Base-by-base conservation (phyloP, 1,140 invertebrate genomes). In the Neodiprion pinetum region DNA sequence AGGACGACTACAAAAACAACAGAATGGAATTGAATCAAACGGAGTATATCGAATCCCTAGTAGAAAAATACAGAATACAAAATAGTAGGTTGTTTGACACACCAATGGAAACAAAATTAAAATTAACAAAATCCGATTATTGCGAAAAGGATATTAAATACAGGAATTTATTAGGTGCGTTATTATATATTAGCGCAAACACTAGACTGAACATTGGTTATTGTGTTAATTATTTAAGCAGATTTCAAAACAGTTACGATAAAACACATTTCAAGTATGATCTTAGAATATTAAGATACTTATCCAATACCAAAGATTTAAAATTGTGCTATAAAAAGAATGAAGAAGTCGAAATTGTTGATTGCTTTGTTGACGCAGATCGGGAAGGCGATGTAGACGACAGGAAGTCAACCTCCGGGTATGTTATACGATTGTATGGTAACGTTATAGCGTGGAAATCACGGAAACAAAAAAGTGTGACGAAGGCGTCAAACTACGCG, bases 351-450 rank as follows among this genome's bases (percentile, higher is more conserved):
- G 17, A 17, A 17, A 17, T 17, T 17, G 17, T 68, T 17, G 67
- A 68, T 21, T 68, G 71, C 49, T 72, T 7, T 72, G 71, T n/a
- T 7, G 71, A 72, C 65, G 71, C 71, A 65, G 48, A 72, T n/a
- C 1, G 71, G 71, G 71, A 1, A 65, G 71, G 71, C 47, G 65
- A 48, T 66, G 49, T 72, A n/a, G 47, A 14, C 65, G 71, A 72
- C 65, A 14, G 71, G 17, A 72, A 81, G 76, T 86, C 83, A 40
- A 86, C 82, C 49, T 82, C 80, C 49, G 85, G 85, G 17, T 85
- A 79, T 74, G 74, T 80, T 66, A 84, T 87, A 72, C 77, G 69
- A 12, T 9, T 84, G 1, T 79, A 76, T 61, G 79, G 77, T 14
- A 74, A 71, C 74, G 74, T 77, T 11, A 75, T 86, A 9, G 75